Evolutionary conservation across 2,113 vertebrate species (phyloP), one percentile per base, ranked within the genome.

Genomic region (Apus apus): DNA sequence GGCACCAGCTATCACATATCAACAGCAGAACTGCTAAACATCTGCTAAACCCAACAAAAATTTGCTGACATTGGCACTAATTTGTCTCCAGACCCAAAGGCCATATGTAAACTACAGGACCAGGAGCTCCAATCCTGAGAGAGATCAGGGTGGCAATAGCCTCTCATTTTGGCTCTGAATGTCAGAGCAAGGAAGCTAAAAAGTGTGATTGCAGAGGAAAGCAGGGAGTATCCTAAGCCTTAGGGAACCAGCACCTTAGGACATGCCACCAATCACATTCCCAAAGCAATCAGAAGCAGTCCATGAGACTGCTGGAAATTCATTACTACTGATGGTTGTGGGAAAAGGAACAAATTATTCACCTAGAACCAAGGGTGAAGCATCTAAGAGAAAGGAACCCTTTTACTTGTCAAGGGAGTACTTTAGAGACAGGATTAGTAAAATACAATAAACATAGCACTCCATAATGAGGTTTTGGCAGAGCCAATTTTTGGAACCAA

Each of bases 341-440:
- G 61, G 58, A 75, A 89, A 85, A 85, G 76, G 70, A 87, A n/a
- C 70, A 87, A 77, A 87, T 73, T 66, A 93, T 96, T 95, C 81
- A 72, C 34, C 0, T 0, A 48, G 38, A 93, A 56, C 76, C 38
- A 38, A 38, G n/a, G n/a, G n/a, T n/a, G n/a, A 78, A 78, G 40
- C 46, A 74, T 53, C 62, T 68, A 53, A 72, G 74, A 62, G 80
- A 92, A 89, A 94, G 53, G 50, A 91, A 78, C 30, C 34, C 87
- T 94, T 91, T 89, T 54, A 36, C 58, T 89, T 82, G 7, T 43
- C 75, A 91, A 81, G 23, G 53, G 27, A 89, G 25, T 25, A 58
- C 62, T 85, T 51, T 4, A 75, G 58, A 65, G 3, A 51, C n/a
- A 34, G 22, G 50, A 87, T 96, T 84, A 68, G 57, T 85, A 60